Conservation (phyloP, 2,113 vertebrate species). For the Calcarius ornatus region DNA sequence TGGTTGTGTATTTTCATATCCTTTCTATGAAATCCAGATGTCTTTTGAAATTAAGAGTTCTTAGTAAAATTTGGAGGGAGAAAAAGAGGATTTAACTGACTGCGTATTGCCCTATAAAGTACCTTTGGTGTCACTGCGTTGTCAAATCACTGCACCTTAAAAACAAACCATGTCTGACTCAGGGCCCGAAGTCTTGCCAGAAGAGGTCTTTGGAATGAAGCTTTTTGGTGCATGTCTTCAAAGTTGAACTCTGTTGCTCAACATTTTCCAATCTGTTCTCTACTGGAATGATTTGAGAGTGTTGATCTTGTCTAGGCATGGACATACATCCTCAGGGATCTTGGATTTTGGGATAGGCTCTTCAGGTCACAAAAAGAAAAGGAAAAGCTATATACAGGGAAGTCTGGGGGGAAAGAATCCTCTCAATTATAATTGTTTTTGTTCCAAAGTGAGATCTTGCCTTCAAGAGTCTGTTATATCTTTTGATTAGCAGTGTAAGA, state of each 20-base stretch:
- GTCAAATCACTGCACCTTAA: background rate
- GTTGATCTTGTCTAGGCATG: background rate
- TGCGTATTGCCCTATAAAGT: background rate
- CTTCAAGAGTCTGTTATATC: background rate
- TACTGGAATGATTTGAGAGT: background rate
- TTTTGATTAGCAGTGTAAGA: background rate
- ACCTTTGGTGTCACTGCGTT: fast-evolving
- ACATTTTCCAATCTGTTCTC: fast-evolving
- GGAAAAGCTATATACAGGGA: background rate
- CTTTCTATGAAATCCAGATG: background rate
- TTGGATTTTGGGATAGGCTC: background rate
- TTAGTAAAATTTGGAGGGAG: background rate
- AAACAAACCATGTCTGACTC: background rate
- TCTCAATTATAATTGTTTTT: background rate
- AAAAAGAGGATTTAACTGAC: background rate
- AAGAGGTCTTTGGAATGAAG: background rate
- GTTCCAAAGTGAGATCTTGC: background rate
- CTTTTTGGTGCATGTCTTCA: background rate
- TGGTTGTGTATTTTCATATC: background rate
- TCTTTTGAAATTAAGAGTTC: background rate
- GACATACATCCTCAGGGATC: background rate
- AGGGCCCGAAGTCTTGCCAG: background rate
- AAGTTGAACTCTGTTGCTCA: background rate
- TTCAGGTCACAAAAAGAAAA: background rate
- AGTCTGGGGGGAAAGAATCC: fast-evolving